Evolutionary conservation across 2,797 vertebrate species (phyloP).

Genomic region (Pseudochirops cupreus): DNA sequence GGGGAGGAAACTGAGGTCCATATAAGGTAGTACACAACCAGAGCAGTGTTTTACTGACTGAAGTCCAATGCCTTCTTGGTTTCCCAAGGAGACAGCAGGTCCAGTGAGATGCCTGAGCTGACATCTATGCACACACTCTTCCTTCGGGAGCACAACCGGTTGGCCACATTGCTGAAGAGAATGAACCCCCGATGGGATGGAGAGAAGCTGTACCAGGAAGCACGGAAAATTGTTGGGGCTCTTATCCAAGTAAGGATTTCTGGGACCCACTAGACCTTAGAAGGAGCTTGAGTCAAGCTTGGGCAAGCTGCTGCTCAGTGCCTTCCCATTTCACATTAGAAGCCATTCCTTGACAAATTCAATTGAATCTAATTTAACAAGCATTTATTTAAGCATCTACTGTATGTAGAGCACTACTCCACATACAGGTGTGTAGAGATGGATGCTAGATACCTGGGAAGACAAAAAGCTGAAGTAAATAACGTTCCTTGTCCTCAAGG

Average conservation of each 20-base stretch:
- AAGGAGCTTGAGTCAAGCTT: not conserved
- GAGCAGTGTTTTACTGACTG: not conserved
- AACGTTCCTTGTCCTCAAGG: not conserved
- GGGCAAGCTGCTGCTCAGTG: not conserved
- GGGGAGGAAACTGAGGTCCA: not conserved
- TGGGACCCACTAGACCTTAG: not conserved
- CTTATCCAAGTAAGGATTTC: constrained; percentile 88
- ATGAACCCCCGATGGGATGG: constrained; percentile 90
- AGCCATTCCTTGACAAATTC: not conserved
- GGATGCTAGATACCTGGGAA: not conserved
- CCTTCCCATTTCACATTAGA: not conserved
- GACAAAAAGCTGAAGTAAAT: not conserved
- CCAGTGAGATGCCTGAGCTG: constrained; percentile 92
- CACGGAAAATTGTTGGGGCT: constrained; percentile 93
- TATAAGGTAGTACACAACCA: not conserved
- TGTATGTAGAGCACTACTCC: not conserved
- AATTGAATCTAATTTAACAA: not conserved
- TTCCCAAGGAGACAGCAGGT: constrained; percentile 88
- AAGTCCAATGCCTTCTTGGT: constrained; percentile 13
- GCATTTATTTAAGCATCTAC: not conserved
- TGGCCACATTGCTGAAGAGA: constrained; percentile 86
- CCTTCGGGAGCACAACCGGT: constrained; percentile 92
- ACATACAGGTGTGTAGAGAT: not conserved
- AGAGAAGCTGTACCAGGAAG: constrained; percentile 92
- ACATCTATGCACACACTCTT: constrained; percentile 91